Evolutionary conservation across 2,113 vertebrate species (phyloP), one percentile per base, ranked within the genome.

Genomic region (Symphodus melops): DNA sequence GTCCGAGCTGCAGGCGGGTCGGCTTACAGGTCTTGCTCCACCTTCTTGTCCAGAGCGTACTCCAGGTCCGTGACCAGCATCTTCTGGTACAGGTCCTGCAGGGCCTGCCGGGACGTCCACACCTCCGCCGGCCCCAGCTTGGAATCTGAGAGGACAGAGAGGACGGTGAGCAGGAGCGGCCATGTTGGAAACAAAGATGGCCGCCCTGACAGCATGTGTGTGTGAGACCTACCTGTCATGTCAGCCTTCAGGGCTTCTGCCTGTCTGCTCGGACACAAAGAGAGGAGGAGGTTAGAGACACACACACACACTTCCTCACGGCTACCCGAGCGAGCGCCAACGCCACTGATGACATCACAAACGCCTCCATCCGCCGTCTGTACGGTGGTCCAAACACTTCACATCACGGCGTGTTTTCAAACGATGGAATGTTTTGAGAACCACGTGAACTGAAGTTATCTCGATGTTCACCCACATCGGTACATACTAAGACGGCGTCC

Each of bases 231-330:
- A 99, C 98, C 98, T 93, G 97, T 98, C 98, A 99, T 99, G 92
- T 98, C 98, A 94, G 97, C 97, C 95, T 99, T 99, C 95, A 99
- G 96, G 95, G 98, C 97, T 96, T 99, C 98, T 95, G 97, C 98
- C 96, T 99, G 98, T 95, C 98, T 99, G 92, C 86, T 96, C 91
- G 57, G 68, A 59, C 71, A 83, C 23, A 88, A 82, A 92, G 55
- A 86, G 58, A 83, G 44, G n/a, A 65, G 14, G 19, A 41, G 36
- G 66, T 88, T 82, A 91, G 70, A 79, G 25, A 25, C 3, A 59
- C 23, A 56, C 13, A 20, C 20, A 13, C n/a, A 54, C 52, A 54
- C n/a, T 21, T 54, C 52, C n/a, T 54, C 52, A 54, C 23, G 10
- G 42, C 12, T 12, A 11, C 13, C 42, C 13, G 12, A 25, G 25